Evolutionary conservation across 2,113 vertebrate genomes (phyloP).

Genomic region (Copsychus sechellarum): DNA sequence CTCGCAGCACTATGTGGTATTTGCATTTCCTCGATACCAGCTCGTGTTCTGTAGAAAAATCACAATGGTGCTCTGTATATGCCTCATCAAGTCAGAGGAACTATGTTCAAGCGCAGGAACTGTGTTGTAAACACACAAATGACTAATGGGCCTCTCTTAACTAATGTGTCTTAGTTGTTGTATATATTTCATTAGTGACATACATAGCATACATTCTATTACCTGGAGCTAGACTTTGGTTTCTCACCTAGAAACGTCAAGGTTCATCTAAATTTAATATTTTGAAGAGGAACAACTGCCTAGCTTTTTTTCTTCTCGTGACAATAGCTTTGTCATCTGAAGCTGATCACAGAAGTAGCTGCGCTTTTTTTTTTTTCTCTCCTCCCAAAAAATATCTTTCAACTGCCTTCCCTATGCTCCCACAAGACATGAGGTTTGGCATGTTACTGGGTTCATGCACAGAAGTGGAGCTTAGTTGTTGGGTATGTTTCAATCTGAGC

Average conservation of each 20-base stretch:
- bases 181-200: neutral
- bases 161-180: neutral
- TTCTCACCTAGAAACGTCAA: neutral
- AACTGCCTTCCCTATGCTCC: neutral
- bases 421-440: neutral
- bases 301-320: neutral
- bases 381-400: neutral
- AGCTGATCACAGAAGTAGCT: neutral
- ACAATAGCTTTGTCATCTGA: neutral
- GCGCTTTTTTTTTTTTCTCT: neutral
- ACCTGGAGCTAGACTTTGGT: constrained; percentile 37
- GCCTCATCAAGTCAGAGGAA: neutral
- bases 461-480: neutral
- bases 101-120: neutral
- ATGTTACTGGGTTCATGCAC: neutral
- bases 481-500: neutral
- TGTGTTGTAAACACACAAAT: neutral
- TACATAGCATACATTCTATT: neutral
- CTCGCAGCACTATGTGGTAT: neutral
- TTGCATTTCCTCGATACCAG: neutral
- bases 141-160: constrained; percentile 19
- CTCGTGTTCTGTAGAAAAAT: neutral
- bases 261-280: constrained; percentile 20
- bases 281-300: neutral
- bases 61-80: neutral